Base-by-base conservation (phyloP, 1,140 invertebrate genomes). In the Cotesia chilonis region DNA sequence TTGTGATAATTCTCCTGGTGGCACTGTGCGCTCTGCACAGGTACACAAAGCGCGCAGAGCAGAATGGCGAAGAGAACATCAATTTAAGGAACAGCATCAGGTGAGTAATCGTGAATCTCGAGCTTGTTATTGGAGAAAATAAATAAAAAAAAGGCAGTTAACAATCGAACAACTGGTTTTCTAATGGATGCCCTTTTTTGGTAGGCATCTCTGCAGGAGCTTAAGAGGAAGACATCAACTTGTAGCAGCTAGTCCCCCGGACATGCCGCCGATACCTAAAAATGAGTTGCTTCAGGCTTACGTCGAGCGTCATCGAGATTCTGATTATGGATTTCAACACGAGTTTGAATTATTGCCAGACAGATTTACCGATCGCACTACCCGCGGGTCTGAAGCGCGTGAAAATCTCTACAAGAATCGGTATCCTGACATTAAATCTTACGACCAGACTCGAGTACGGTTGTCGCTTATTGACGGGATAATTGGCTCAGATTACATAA, bases 381-480 rank as follows among this genome's bases (percentile, higher is more conserved):
- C 94, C 0, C 89, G 93, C 76, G 92, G 94, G 17, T 95, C 94
- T 0, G 95, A 97, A 79, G 89, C 92, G 37, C 89, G 94, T n/a
- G 94, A 97, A 84, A 98, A 98, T 86, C 85, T 92, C 9, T 91
- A 91, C 65, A 96, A 96, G 85, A 96, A 96, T 87, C 88, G 93
- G 28, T 95, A 96, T 81, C 94, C 94, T 0, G 94, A 96, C 78
- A 96, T 96, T 72, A 96, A 96, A 84, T 93, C 94, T 2, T 96
- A 96, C 82, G 96, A 98, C 87, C 96, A 98, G 86, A 97, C 95
- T 5, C 87, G 96, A 77, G 94, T 98, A 0, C 93, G 94, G 78
- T 82, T 97, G 4, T 87, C 90, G 0, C 90, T 92, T 74, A 87
- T 94, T 4, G 94, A 95, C 81, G 92, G 92, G 37, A 90, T 93